Conservation (phyloP, 37 sponge, comb jelly and placozoan species). For the Amphimedon queenslandica region DNA sequence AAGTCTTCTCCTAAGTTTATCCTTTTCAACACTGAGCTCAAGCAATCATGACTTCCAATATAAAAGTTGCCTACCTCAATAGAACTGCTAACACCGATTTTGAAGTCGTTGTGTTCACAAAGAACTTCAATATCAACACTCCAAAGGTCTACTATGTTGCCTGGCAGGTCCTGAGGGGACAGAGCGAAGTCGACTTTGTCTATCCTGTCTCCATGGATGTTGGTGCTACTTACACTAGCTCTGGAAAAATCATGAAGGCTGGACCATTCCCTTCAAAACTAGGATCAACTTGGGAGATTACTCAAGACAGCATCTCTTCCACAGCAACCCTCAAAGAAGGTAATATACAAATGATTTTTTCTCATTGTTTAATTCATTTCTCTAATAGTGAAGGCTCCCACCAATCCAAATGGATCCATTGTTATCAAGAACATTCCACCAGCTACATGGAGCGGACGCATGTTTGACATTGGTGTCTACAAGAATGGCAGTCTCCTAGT, state of each 20-base stretch:
- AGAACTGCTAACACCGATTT: background rate
- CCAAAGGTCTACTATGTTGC: background rate
- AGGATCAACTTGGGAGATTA: constrained; percentile 1
- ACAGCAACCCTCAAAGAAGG: background rate
- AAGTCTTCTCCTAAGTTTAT: too few species aligned
- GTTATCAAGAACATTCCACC: background rate
- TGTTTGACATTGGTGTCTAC: background rate
- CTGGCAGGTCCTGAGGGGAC: background rate
- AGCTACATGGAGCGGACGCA: background rate
- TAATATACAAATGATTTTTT: background rate
- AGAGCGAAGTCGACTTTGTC: background rate
- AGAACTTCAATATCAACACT: background rate
- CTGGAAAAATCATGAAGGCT: background rate
- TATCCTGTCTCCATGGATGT: background rate
- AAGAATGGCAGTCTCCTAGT: background rate
- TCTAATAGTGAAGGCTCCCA: background rate
- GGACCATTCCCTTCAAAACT: background rate
- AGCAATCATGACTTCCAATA: background rate
- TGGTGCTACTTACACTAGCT: background rate
- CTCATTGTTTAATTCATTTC: background rate
- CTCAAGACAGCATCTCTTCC: background rate
- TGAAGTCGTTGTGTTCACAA: background rate
- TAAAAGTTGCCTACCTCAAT: background rate
- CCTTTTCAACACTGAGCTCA: too few species aligned
- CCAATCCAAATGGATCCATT: background rate